A percentile compares a stretch with the other conserved stretches of the same genome.
These are phyloP conservation scores for Temnothorax unifasciatus DNA, from an alignment of 2,888 invertebrate genomes.

Conservation along the genomic window DNA sequence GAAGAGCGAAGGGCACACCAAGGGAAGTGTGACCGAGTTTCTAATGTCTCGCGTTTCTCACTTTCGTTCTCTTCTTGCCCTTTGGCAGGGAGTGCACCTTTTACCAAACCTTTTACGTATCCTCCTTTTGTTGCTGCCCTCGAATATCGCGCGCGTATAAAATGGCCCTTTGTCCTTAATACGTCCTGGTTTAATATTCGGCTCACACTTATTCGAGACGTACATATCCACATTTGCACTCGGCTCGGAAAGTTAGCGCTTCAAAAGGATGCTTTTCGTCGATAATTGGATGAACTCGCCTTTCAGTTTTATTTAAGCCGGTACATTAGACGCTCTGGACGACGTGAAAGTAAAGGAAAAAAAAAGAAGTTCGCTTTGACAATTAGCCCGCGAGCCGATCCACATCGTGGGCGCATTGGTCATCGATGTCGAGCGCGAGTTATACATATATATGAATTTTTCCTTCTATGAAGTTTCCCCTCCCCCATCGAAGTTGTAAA, in stretches of 20 bases:
- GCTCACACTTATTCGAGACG: neutral
- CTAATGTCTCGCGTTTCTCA: neutral
- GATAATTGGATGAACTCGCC: slow-evolving; percentile 38
- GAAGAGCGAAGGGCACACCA: neutral
- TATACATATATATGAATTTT: neutral
- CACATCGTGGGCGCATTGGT: neutral
- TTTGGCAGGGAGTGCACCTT: neutral
- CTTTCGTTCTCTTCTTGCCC: slow-evolving; percentile 15
- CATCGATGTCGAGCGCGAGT: slow-evolving; percentile 14
- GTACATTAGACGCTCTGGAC: slow-evolving; percentile 1
- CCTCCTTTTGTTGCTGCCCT: slow-evolving; percentile 15
- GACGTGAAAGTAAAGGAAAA: neutral
- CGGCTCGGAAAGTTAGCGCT: neutral
- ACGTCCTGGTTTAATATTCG: slow-evolving; percentile 20
- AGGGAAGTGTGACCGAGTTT: slow-evolving; percentile 6
- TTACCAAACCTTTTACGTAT: neutral
- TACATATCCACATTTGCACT: slow-evolving; percentile 1
- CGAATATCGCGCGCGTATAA: neutral
- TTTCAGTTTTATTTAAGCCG: slow-evolving; percentile 31
- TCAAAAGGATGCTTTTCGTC: slow-evolving; percentile 41
- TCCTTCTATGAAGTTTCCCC: neutral
- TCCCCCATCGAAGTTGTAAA: neutral
- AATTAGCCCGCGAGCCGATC: slow-evolving; percentile 11
- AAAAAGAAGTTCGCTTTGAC: slow-evolving; percentile 25
- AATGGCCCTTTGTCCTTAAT: neutral